Evolutionary conservation across 2,888 invertebrate species (phyloP).

Genomic region (Erynnis tages): DNA sequence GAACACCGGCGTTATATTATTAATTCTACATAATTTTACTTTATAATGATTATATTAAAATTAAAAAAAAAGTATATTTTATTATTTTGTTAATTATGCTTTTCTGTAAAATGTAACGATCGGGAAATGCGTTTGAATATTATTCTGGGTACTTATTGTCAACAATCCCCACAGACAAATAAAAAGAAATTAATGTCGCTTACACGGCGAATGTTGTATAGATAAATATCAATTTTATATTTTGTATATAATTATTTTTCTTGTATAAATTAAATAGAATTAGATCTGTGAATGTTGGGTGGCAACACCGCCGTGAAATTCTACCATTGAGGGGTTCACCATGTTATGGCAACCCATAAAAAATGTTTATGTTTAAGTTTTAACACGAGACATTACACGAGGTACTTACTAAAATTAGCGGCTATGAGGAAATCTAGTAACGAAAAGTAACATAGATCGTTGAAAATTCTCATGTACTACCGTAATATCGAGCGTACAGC

Average conservation of each 20-base stretch:
- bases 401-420: constrained; percentile 37
- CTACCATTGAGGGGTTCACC: constrained; percentile 32
- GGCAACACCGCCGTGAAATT: constrained; percentile 35
- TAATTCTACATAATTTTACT: constrained; percentile 12
- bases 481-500: constrained; percentile 28
- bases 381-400: constrained; percentile 36
- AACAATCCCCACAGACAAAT: constrained; percentile 54
- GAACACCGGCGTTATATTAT: constrained; percentile 11
- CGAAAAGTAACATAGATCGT: constrained; percentile 35
- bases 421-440: constrained; percentile 37
- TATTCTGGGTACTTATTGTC: constrained; percentile 69
- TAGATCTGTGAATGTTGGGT: constrained; percentile 62
- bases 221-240: constrained; percentile 75
- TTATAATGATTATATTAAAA: constrained; percentile 19
- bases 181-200: constrained; percentile 46
- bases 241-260: constrained; percentile 73
- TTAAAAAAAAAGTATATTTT: constrained; percentile 34
- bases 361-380: constrained; percentile 40
- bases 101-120: constrained; percentile 33
- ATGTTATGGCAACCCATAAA: constrained; percentile 48
- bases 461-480: constrained; percentile 27
- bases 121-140: constrained; percentile 37
- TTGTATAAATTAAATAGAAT: constrained; percentile 73
- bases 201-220: constrained; percentile 62
- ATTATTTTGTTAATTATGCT: constrained; percentile 45